A percentile compares a stretch with the other conserved stretches of the same genome.
Conservation (phyloP, 1,140 invertebrate genomes). For the Trichoplusia ni region DNA sequence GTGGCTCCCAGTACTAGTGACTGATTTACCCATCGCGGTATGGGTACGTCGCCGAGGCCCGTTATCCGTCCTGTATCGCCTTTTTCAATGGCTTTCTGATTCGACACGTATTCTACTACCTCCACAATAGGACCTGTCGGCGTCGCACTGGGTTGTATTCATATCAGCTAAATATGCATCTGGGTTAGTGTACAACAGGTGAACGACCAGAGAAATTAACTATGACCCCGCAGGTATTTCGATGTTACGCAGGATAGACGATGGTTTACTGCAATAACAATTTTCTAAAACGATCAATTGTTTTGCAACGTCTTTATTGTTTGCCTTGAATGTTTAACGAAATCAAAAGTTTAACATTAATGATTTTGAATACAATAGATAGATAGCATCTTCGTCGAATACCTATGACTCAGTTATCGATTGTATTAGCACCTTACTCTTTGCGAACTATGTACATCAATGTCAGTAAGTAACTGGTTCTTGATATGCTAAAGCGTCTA, state of each 20-base stretch:
- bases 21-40: constrained; percentile 46
- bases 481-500: too few relatives aligned
- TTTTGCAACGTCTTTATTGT: neutral
- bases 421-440: neutral
- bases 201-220: constrained; percentile 50
- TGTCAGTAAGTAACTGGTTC: too few relatives aligned
- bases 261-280: constrained; percentile 10
- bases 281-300: constrained; percentile 5
- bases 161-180: constrained; percentile 66
- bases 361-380: constrained; percentile 14
- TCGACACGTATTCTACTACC: constrained; percentile 76
- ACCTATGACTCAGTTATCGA: neutral
- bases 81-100: constrained; percentile 73
- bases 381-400: neutral
- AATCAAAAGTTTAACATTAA: constrained; percentile 16
- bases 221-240: neutral
- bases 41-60: constrained; percentile 41
- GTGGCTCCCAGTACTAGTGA: constrained; percentile 47
- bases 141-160: constrained; percentile 73
- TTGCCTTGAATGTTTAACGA: constrained; percentile 14
- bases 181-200: constrained; percentile 64
- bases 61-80: constrained; percentile 75
- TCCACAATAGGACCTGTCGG: constrained; percentile 73
- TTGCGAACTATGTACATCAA: neutral
- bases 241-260: neutral